A percentile compares a stretch with the other conserved stretches of the same genome.
Conservation (phyloP, 1,140 invertebrate genomes). For the Drosophila tani region DNA sequence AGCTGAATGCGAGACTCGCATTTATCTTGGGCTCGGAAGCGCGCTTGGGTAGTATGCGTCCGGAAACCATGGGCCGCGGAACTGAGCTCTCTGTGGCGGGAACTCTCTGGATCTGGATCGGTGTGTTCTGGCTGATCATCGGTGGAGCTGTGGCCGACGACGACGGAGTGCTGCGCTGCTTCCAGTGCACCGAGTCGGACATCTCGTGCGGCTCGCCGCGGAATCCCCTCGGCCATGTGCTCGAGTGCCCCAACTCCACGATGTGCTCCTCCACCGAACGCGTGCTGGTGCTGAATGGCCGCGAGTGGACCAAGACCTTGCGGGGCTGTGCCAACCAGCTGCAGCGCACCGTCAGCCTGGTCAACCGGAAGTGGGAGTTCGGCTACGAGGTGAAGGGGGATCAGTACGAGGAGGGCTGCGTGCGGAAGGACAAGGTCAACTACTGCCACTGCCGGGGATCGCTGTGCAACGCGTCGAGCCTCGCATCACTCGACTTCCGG, state of each 20-base stretch:
- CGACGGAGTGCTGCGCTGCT: constrained; percentile 28
- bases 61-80: constrained; percentile 38
- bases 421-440: not conserved
- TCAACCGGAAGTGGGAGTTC: not conserved
- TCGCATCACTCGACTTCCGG: not conserved
- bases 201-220: constrained; percentile 17
- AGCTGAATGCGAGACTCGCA: constrained; percentile 6
- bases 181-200: constrained; percentile 12
- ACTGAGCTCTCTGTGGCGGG: constrained; percentile 7
- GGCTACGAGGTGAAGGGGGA: not conserved
- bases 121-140: constrained; percentile 4
- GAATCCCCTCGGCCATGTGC: constrained; percentile 10
- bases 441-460: constrained; percentile 47
- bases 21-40: constrained; percentile 30
- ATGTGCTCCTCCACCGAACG: constrained; percentile 39
- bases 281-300: not conserved
- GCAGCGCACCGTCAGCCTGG: not conserved
- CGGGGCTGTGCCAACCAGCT: constrained; percentile 49
- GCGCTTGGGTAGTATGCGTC: constrained; percentile 12
- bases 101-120: constrained; percentile 19
- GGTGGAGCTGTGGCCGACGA: not conserved
- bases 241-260: constrained; percentile 46
- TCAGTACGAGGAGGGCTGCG: constrained; percentile 41
- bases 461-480: constrained; percentile 46
- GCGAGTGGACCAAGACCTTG: constrained; percentile 7